Conservation (phyloP, 2,113 vertebrate genomes). For the Syrrhaptes paradoxus region DNA sequence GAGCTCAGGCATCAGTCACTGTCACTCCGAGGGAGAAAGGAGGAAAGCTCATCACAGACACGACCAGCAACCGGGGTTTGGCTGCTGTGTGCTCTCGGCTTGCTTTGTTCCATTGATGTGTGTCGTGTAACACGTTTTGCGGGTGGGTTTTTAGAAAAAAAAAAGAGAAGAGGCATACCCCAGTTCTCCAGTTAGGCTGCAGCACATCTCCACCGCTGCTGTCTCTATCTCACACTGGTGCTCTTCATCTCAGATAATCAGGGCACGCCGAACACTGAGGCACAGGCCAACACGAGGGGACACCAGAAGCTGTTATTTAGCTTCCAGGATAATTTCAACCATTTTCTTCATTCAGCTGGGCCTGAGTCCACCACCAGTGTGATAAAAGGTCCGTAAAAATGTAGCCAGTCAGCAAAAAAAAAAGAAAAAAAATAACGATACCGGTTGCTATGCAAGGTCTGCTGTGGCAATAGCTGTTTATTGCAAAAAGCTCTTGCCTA, state of each 20-base stretch:
- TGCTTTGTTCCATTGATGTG: background rate
- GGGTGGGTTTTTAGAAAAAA: background rate
- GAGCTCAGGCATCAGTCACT: background rate
- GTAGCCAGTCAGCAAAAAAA: slow-evolving; percentile 56
- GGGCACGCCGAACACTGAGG: background rate
- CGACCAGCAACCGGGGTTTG: background rate
- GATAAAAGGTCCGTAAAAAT: slow-evolving; percentile 7
- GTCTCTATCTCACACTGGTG: background rate
- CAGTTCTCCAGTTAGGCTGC: background rate
- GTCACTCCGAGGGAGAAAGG: background rate
- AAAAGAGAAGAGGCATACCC: background rate
- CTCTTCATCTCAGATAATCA: background rate
- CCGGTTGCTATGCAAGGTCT: slow-evolving; percentile 57
- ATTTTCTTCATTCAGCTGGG: slow-evolving; percentile 1
- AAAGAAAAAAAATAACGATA: background rate
- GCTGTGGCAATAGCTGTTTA: background rate
- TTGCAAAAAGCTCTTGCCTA: slow-evolving; percentile 6
- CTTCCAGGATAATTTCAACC: background rate
- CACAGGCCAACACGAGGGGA: background rate
- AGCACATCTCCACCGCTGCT: background rate
- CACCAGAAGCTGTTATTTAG: background rate
- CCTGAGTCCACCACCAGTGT: background rate
- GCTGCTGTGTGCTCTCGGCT: background rate
- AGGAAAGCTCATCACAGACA: background rate
- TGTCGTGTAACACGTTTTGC: background rate